Base-by-base conservation (phyloP, 2,888 invertebrate species). In the Geotrupes spiniger region DNA sequence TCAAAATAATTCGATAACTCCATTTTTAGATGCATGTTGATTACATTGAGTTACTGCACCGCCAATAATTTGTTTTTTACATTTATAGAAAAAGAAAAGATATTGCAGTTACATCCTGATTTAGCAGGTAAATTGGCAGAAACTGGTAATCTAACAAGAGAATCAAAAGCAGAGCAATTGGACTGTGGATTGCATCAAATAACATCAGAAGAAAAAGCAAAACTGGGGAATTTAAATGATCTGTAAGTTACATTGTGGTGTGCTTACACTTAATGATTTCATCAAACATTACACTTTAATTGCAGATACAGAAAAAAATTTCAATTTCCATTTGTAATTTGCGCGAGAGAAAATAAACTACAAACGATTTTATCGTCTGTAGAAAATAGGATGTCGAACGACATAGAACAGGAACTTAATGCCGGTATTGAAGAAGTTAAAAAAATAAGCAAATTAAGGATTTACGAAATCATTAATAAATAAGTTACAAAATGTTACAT, bases 281-380 rank as follows among this genome's bases (percentile, higher is more conserved):
- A 1, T n/a, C n/a, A n/a, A n/a, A n/a, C n/a, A n/a, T n/a, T n/a
- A n/a, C n/a, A n/a, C n/a, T n/a, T n/a, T n/a, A 33, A 53, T 74
- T 75, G 11, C 71, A 82, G 81, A 54, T 85, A 85, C 62, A 82
- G 78, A 66, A 65, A 71, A 2, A 84, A 82, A 64, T 85, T 84
- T 65, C 78, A 78, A 16, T 85, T 85, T 63, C 84, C 85, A 1
- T 86, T 85, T 64, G 78, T 85, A 38, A 82, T 84, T 52, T 84
- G 84, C 59, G 83, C 80, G 1, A 74, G 82, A 51, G 78, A 81
- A 68, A 83, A 83, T 59, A 81, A 82, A 64, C 71, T 81, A 6
- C 69, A 75, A 40, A 75, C 79, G 4, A 82, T 85, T 56, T 70
- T 84, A 37, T 66, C 74, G 17, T 80, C 80, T 11, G 71, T 86